These are phyloP conservation scores for Notarius lentiginosus DNA, from an alignment of 2,113 vertebrate genomes.

Conservation along the genomic window DNA sequence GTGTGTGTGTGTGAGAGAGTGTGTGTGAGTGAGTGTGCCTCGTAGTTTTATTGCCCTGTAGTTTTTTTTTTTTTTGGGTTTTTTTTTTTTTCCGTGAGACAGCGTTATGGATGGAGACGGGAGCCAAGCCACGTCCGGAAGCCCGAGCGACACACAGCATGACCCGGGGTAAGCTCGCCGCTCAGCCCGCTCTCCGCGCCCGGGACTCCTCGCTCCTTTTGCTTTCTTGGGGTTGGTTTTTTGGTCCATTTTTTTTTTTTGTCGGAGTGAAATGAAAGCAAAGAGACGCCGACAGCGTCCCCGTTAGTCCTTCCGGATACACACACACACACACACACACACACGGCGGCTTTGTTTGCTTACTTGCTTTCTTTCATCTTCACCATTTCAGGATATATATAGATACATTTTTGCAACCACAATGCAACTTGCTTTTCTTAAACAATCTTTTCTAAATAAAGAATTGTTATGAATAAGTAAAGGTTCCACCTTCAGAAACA, in stretches of 20 bases:
- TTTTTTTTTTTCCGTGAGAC: background rate
- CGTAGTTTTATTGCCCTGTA: slow-evolving; percentile 72
- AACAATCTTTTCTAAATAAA: slow-evolving; percentile 51
- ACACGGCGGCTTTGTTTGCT: slow-evolving; percentile 52
- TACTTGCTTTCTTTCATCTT: slow-evolving; percentile 51
- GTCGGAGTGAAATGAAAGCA: slow-evolving; percentile 15
- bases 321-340: slow-evolving; percentile 21
- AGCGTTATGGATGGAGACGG: slow-evolving; percentile 90
- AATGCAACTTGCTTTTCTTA: background rate
- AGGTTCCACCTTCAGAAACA: slow-evolving; percentile 85
- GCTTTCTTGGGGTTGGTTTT: background rate
- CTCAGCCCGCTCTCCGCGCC: background rate
- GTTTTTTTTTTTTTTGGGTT: slow-evolving; percentile 61
- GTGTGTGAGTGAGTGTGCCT: slow-evolving; percentile 65
- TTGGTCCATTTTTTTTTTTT: background rate
- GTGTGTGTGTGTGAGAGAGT: slow-evolving; percentile 50
- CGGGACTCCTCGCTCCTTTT: background rate
- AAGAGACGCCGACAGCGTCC: slow-evolving; percentile 14
- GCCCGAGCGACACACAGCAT: slow-evolving; percentile 89
- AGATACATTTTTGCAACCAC: background rate
- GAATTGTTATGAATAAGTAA: slow-evolving; percentile 38
- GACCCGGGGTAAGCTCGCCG: slow-evolving; percentile 86
- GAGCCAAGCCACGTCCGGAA: slow-evolving; percentile 86
- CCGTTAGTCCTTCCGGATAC: slow-evolving; percentile 61
- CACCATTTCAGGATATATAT: background rate